Evolutionary conservation across 2,797 vertebrate species (phyloP), one percentile per base, ranked within the genome.

Genomic region (Protonibea diacanthus): DNA sequence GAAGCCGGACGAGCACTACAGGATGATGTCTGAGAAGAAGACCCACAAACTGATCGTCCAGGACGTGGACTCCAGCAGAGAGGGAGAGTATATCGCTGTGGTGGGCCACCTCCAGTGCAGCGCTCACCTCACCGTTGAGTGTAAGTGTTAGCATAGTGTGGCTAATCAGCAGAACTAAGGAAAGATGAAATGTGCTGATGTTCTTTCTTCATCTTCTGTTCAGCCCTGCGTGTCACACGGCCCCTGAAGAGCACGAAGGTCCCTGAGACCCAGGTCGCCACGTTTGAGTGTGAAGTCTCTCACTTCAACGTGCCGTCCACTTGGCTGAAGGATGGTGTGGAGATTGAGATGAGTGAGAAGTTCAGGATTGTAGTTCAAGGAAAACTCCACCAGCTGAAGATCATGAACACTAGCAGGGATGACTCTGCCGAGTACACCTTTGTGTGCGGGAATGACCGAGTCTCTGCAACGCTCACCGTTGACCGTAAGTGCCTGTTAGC

Each of bases 331-430:
- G 94, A 98, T 33, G 98, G 97, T 0, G 96, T 97, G 60, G 97
- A 98, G 92, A 97, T 99, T 75, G 97, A 99, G 94, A 98, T 98
- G 96, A 99, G 97, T 9, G 97, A 99, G 51, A 99, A 98, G 92
- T 99, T 97, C 90, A 95, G 96, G 86, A 97, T 97, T 47, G 96
- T 97, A 13, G 97, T 97, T n/a, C 97, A 98, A 68, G 98, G 97
- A 18, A 99, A 98, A 85, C 91, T 98, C 13, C 98, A 99, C 84
- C 97, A 98, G 83, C 95, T 99, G 63, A 95, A 97, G 84, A 97
- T 99, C 90, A 95, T 97, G 95, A 98, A 99, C 85, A 96, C 95
- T 74, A 97, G 96, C 92, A 96, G 87, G 12, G 95, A 96, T 13
- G 98, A 99, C 81, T 93, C 96, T 0, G 97, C 96, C 1, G 98